Conservation (phyloP, 2,797 vertebrate genomes). For the Sebastes diploproa region DNA sequence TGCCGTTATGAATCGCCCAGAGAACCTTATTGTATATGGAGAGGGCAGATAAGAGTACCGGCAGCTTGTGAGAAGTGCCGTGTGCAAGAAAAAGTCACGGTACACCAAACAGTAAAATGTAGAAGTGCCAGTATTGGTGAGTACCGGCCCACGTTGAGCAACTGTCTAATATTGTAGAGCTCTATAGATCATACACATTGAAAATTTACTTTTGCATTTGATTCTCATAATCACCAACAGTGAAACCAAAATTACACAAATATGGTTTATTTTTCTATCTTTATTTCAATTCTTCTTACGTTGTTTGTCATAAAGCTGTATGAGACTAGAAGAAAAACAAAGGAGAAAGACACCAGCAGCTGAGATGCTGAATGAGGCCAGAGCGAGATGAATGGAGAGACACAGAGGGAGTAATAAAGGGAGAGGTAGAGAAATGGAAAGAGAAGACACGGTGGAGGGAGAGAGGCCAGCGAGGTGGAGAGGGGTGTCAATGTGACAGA, state of each 20-base stretch:
- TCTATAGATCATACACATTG: not conserved
- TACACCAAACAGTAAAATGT: rapidly evolving
- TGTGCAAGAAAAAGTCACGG: too few species aligned
- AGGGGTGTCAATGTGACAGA: slow-evolving; percentile 23
- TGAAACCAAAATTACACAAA: not conserved
- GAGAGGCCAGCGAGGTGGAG: slow-evolving; percentile 3
- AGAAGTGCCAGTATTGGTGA: too few species aligned
- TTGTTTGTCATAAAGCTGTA: not conserved
- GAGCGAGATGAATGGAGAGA: slow-evolving; percentile 4
- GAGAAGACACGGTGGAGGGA: not conserved
- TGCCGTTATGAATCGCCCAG: too few species aligned
- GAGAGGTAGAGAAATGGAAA: not conserved
- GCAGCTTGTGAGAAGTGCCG: too few species aligned
- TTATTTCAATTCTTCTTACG: not conserved
- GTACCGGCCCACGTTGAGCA: too few species aligned
- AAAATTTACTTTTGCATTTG: not conserved
- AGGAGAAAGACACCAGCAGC: not conserved
- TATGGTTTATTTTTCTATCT: not conserved
- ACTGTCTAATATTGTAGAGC: not conserved
- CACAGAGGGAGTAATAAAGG: not conserved
- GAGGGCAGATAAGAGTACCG: too few species aligned
- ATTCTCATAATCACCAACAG: not conserved
- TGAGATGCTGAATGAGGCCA: not conserved
- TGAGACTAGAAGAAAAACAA: not conserved
- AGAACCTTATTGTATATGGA: too few species aligned